Evolutionary conservation across 2,797 vertebrate species (phyloP), one percentile per base, ranked within the genome.

Genomic region (Periophthalmus magnuspinnatus): DNA sequence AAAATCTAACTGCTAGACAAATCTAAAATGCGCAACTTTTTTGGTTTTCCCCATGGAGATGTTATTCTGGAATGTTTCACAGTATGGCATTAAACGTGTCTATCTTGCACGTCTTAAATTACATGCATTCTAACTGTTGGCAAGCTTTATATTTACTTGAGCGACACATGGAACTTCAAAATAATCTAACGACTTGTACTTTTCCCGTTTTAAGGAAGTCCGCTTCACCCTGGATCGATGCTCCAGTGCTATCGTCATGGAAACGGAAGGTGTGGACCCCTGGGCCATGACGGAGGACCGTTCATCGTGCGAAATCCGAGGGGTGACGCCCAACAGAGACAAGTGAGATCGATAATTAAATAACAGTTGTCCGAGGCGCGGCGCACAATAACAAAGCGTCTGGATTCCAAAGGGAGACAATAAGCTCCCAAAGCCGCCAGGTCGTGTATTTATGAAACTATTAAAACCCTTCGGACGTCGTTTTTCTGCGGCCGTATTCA

Each of bases 201-300:
- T 69, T n/a, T 36, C 62, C 69, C 70, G 71, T 85, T 86, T 75
- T 47, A 83, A 96, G 95, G 93, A 91, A 22, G 89, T 95, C 24
- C 90, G 85, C 34, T 92, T 96, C 81, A 95, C 89, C 24, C 84
- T 96, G 61, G 94, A 96, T 78, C 93, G 54, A 52, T 96, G 95
- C 65, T 86, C 86, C 34, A 83, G 86, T 1, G 93, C 94, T 1
- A 77, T 90, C 55, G 84, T 95, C 70, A 94, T 94, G n/a, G 95
- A 96, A 85, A 87, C 84, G 0, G 94, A 95, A 72, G 95, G 95
- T 0, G 85, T 94, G 17, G 94, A 93, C 65, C 92, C 89, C 0
- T 93, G 93, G 93, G 83, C 94, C 1, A 92, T 93, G 83, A 86
- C 92, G 0, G 94, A 95, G 72, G 94, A 96, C 78, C 94, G 93